These are phyloP conservation scores for Dicranocentrus wangi DNA, from an alignment of 2,888 invertebrate genomes.

Conservation along the genomic window DNA sequence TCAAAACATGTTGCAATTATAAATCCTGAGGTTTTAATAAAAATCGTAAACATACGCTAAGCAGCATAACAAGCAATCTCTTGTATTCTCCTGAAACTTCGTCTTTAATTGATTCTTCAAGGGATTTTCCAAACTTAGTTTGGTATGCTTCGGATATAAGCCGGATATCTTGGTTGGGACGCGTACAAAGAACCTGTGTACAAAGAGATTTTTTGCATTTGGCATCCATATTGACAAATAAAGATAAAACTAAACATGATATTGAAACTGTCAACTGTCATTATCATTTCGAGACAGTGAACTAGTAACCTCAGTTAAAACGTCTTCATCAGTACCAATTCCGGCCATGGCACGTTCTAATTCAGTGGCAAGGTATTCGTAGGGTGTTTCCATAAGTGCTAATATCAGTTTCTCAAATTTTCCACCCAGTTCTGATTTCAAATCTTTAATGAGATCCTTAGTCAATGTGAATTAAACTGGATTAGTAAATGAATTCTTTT, in stretches of 20 bases:
- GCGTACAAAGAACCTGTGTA: conserved; percentile 79
- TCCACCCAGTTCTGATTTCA: conserved; percentile 84
- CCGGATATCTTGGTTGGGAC: conserved; percentile 81
- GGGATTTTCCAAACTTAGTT: conserved; percentile 74
- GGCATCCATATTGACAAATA: background rate
- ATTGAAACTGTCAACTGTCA: background rate
- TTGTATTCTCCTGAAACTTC: conserved; percentile 88
- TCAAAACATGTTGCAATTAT: too few relatives aligned
- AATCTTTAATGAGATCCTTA: conserved; percentile 81
- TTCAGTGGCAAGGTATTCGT: conserved; percentile 75
- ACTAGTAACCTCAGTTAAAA: conserved; percentile 73
- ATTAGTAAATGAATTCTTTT: background rate
- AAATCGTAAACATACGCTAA: conserved; percentile 74
- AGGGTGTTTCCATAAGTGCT: conserved; percentile 81
- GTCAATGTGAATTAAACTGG: background rate
- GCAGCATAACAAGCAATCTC: conserved; percentile 83
- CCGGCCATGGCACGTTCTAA: conserved; percentile 74
- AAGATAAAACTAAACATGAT: background rate
- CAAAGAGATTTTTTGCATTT: too few relatives aligned
- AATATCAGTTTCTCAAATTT: conserved; percentile 84
- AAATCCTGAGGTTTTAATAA: too few relatives aligned
- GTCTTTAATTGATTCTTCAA: conserved; percentile 84
- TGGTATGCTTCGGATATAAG: conserved; percentile 81
- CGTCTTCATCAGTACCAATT: conserved; percentile 74
- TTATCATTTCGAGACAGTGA: too few relatives aligned